Percentiles rank a stretch among this genome's conserved stretches.
phyloP scores from a whole-genome alignment of 1,140 invertebrate genomes.

The Pissodes strobi region DNA sequence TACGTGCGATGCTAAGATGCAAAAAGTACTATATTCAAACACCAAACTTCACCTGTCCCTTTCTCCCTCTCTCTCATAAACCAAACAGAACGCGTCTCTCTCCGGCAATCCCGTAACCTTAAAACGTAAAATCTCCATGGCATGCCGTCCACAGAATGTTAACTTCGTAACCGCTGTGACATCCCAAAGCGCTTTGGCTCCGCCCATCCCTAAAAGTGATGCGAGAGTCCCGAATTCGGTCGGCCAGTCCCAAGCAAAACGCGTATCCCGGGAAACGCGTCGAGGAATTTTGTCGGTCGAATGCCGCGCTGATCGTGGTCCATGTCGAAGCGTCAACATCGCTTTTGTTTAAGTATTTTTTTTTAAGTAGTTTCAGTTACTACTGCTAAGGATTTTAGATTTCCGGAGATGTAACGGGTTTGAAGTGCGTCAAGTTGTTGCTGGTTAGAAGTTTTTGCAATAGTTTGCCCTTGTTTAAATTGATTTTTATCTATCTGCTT shows the following conservation, averaged over 20 bases:
- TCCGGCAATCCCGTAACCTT: constrained; percentile 11
- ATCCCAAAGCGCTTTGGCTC: constrained; percentile 45
- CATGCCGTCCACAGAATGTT: constrained; percentile 41
- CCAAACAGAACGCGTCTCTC: not conserved
- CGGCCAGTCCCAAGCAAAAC: constrained; percentile 22
- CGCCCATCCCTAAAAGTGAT: constrained; percentile 50
- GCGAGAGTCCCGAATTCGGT: constrained; percentile 21
- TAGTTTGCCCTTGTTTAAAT: too few species aligned
- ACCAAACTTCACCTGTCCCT: constrained; percentile 21
- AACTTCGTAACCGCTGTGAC: constrained; percentile 53
- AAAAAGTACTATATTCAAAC: not conserved
- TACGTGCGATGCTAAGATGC: not conserved
- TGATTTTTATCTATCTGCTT: too few species aligned
- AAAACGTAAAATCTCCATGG: constrained; percentile 33
- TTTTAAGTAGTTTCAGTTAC: too few species aligned
- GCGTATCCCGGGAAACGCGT: constrained; percentile 13
- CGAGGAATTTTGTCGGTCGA: not conserved
- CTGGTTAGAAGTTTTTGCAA: too few species aligned
- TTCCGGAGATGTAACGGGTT: too few species aligned
- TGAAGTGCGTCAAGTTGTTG: too few species aligned
- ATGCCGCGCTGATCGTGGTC: too few species aligned
- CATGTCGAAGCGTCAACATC: too few species aligned
- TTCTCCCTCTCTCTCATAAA: not conserved
- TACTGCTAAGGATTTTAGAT: too few species aligned
- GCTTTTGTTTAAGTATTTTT: too few species aligned